Evolutionary conservation across 2,888 invertebrate genomes (phyloP), one percentile per base, ranked within the genome.

Genomic region (Aporophyla nigra): DNA sequence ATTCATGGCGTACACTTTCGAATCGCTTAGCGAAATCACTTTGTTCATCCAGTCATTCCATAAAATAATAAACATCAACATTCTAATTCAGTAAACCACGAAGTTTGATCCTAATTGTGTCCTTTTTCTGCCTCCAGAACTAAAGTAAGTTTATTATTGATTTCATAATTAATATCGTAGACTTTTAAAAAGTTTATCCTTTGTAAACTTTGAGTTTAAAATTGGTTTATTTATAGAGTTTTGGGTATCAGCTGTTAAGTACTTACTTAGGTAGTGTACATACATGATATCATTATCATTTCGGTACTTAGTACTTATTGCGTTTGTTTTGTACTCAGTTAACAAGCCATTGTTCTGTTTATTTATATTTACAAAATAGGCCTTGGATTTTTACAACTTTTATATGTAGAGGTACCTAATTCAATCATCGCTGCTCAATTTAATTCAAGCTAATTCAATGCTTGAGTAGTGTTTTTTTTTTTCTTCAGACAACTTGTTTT

Each of bases 141-240:
- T 33, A 63, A 63, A 58, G 77, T 78, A 79, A 73, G 77, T 79
- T n/a, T 51, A 9, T 43, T 10, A 49, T 9, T 53, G 16, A 19
- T 21, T 68, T 59, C 33, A 24, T 4, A 24, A 12, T 2, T 51
- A 54, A 0, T 24, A 49, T 7, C 19, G 24, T 19, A 6, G 7
- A n/a, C 12, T 33, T 12, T 7, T 24, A 19, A 40, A 27, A 61
- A 53, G 53, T 46, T 21, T 33, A 33, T 49, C 14, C 6, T 14
- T 16, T 12, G 0, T 2, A 12, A 33, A 16, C 5, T 21, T 70
- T 10, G 21, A 16, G 14, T 58, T 40, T 24, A 40, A n/a, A 14
- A 16, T 49, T 49, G 5, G 2, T 75, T 43, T 74, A 74, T 74
- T 19, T 69, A 19, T 7, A 51, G 21, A 43, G 9, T 54, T 33